A percentile compares a stretch with the other conserved stretches of the same genome.
phyloP scores from a whole-genome alignment of 2,113 vertebrate species.

The Bubo bubo region DNA sequence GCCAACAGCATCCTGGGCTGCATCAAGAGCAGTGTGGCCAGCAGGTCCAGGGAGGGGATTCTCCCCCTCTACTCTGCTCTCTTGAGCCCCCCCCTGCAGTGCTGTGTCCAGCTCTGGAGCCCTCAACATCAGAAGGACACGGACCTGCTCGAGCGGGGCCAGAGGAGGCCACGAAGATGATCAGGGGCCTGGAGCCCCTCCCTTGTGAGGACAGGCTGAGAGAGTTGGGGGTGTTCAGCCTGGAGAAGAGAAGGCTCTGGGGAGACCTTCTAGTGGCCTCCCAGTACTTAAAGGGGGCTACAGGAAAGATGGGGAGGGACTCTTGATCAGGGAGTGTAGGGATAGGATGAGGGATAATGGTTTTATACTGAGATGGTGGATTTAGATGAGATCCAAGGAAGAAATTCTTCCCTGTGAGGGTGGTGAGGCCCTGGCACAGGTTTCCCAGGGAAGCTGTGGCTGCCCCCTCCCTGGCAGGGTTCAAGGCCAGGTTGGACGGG shows the following conservation, averaged over 20 bases:
- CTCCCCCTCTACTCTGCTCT: background rate
- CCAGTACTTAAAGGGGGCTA: background rate
- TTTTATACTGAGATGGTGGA: background rate
- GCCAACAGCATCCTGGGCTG: background rate
- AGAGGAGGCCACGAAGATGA: accelerated
- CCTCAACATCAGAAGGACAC: background rate
- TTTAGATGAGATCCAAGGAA: background rate
- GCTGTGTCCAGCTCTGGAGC: background rate
- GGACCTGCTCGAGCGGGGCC: accelerated
- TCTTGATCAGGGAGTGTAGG: accelerated
- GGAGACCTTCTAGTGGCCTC: background rate
- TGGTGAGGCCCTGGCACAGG: background rate
- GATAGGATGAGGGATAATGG: accelerated
- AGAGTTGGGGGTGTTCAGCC: background rate
- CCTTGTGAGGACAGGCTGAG: background rate
- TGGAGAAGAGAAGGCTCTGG: background rate
- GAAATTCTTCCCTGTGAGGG: background rate
- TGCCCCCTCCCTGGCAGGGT: background rate
- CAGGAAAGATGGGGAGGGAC: background rate
- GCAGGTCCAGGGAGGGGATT: background rate
- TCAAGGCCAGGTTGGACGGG: background rate
- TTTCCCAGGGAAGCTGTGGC: background rate
- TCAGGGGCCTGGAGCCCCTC: background rate
- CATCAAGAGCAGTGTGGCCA: background rate
- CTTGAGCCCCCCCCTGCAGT: background rate